phyloP scores from a whole-genome alignment of 2,888 invertebrate species.

The Idaea aversata region DNA sequence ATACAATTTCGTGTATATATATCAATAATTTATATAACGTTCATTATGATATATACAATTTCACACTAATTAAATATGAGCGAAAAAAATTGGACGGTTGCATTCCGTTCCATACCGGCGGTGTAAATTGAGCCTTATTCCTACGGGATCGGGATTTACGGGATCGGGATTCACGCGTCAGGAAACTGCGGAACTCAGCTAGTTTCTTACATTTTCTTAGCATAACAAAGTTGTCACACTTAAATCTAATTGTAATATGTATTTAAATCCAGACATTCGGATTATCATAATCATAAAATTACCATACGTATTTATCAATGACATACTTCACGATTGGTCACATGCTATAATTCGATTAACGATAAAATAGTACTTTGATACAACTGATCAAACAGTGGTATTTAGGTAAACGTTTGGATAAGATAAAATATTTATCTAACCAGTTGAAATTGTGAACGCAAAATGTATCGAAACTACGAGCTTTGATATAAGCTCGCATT shows the following conservation, averaged over 20 bases:
- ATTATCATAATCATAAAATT: neutral
- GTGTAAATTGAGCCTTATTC: no score
- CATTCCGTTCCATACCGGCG: no score
- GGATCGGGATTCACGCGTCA: no score
- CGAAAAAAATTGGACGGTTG: no score
- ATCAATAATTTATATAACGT: no score
- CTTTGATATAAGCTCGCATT: neutral
- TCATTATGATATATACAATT: no score
- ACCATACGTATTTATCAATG: neutral
- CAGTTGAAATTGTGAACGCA: neutral
- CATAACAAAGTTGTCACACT: no score
- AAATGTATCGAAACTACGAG: neutral
- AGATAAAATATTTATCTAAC: neutral
- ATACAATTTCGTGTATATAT: no score
- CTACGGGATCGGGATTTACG: no score
- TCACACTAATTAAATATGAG: no score
- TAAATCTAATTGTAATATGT: neutral
- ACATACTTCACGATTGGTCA: neutral
- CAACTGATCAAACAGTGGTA: neutral
- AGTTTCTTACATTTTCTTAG: no score
- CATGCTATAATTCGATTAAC: slow-evolving; percentile 4
- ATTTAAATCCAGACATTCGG: neutral
- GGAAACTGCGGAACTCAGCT: no score
- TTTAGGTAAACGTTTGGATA: neutral
- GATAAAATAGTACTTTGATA: neutral